These are phyloP conservation scores for Calonectris borealis DNA, from an alignment of 2,113 vertebrate species.

Conservation along the genomic window DNA sequence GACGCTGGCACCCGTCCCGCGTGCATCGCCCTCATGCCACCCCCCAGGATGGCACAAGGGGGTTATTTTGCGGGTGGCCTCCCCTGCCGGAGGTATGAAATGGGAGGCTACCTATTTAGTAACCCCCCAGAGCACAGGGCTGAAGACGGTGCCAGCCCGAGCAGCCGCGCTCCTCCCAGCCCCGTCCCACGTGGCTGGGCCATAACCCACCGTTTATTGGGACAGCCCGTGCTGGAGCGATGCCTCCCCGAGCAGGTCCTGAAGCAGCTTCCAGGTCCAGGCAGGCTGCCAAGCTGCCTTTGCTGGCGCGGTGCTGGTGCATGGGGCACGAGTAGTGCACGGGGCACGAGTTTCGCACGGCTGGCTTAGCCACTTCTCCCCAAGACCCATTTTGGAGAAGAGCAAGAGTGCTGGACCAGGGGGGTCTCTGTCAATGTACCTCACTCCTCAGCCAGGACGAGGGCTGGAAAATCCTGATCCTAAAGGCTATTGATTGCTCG, in stretches of 20 bases:
- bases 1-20: fast-evolving
- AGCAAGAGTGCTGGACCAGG: background rate
- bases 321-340: no score
- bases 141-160: background rate
- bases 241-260: background rate
- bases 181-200: fast-evolving
- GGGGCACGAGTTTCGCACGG: background rate
- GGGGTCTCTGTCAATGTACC: background rate
- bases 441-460: background rate
- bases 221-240: background rate
- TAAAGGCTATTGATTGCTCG: background rate
- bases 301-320: background rate
- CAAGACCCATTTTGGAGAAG: background rate
- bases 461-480: background rate
- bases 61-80: fast-evolving
- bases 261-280: background rate
- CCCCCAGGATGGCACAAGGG: background rate
- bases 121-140: background rate
- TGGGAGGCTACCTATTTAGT: background rate
- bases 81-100: background rate
- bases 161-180: background rate
- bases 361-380: background rate
- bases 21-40: fast-evolving
- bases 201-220: fast-evolving
- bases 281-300: background rate